Conservation (phyloP, 35 echinoderm and acorn worm species). For the Eucidaris tribuloides region DNA sequence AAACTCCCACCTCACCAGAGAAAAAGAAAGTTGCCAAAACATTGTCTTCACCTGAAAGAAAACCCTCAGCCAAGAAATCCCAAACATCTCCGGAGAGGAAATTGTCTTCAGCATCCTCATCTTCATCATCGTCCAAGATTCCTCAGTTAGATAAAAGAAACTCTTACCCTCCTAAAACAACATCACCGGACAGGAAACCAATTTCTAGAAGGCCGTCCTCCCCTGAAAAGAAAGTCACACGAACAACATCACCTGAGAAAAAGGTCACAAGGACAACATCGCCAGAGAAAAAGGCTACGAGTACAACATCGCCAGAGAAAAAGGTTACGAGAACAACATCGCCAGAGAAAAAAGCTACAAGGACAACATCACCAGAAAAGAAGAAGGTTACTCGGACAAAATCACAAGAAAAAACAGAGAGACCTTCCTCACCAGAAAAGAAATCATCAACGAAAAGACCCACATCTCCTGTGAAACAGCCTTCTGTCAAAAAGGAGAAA, state of each 20-base stretch:
- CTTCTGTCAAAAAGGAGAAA: neutral
- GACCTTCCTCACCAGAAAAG: neutral
- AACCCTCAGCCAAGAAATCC: conserved; percentile 6
- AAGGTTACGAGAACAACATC: neutral
- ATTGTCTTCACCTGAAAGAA: conserved; percentile 8
- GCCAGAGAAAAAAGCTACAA: neutral
- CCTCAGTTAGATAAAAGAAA: conserved; percentile 20
- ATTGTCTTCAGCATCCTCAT: neutral
- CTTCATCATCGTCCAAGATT: neutral
- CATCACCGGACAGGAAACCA: conserved; percentile 11
- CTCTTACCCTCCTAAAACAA: conserved; percentile 1
- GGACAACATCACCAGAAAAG: conserved; percentile 4
- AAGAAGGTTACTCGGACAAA: neutral
- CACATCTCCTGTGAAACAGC: neutral
- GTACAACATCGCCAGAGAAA: neutral
- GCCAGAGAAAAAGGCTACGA: neutral
- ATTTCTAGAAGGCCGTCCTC: conserved; percentile 15
- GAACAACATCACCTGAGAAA: too few species aligned
- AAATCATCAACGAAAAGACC: neutral
- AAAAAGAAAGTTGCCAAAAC: conserved; percentile 6
- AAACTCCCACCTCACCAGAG: neutral
- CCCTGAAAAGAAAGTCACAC: neutral
- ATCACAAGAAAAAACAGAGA: neutral
- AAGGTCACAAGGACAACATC: neutral
- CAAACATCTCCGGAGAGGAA: neutral